Base-by-base conservation (phyloP, 1,140 invertebrate genomes). In the Pseudomyrmex concolor region DNA sequence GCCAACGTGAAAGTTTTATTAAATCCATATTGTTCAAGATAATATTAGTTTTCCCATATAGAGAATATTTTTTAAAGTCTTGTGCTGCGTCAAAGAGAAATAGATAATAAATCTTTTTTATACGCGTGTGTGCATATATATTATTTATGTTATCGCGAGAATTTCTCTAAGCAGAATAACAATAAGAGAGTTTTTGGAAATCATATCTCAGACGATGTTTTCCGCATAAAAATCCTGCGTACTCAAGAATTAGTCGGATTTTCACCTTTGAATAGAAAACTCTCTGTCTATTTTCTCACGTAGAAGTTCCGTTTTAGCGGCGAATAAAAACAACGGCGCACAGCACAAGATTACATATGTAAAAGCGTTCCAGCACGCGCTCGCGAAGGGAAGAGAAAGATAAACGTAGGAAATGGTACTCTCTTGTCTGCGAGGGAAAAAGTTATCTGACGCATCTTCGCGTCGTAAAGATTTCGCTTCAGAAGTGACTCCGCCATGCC, bases 281-380 rank as follows among this genome's bases (percentile, higher is more conserved):
- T 57, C 10, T 57, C 15, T 22, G 19, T 15, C 68, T 77, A 12
- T 67, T 67, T 55, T 68, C 48, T 45, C n/a, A 62, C 55, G 5
- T 7, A 48, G 3, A 80, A n/a, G 1, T 17, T 68, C 15, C 13
- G 3, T 50, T 7, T 34, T 7, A 59, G 50, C 2, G 15, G 51
- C 48, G 19, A 34, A 64, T 76, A 22, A 66, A 76, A 80, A 70
- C 15, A 70, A 19, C 17, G 13, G 19, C 8, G 64, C 43, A 34
- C 34, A n/a, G 50, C 34, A 34, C 59, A 60, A 80, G 43, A 80
- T 80, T 80, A 80, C 66, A 80, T 60, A 80, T 80, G 66, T 70
- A 70, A 70, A 60, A 12, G 59, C 63, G 50, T 70, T 45, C 54
- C 10, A 59, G 12, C 19, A 10, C 15, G 60, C 15, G 15, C 10